Conservation (phyloP, 2,888 invertebrate species). For the Halictus ligatus region DNA sequence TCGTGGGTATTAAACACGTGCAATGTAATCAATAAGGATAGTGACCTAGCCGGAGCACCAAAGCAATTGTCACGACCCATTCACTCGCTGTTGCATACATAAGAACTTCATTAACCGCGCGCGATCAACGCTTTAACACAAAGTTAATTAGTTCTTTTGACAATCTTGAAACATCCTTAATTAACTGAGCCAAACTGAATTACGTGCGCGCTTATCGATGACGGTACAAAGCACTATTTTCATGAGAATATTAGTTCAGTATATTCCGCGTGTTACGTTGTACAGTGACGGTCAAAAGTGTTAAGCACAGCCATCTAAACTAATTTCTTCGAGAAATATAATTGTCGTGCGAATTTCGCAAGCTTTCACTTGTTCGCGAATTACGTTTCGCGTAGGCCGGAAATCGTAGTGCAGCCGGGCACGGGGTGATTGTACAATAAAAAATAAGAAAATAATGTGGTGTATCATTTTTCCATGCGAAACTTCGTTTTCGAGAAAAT, state of each 20-base stretch:
- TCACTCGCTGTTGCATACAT: neutral
- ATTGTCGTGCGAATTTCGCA: too few species aligned
- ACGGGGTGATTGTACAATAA: too few species aligned
- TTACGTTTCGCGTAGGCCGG: too few species aligned
- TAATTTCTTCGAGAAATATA: too few species aligned
- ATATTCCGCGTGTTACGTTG: neutral
- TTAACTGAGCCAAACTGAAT: neutral
- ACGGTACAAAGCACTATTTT: neutral
- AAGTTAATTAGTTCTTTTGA: neutral
- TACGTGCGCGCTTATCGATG: neutral
- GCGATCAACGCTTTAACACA: neutral
- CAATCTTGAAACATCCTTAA: neutral
- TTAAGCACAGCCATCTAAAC: too few species aligned
- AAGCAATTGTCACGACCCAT: conserved; percentile 6
- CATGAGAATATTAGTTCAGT: neutral
- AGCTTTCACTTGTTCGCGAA: too few species aligned
- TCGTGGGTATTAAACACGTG: conserved; percentile 3
- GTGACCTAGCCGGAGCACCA: neutral
- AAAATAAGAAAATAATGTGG: too few species aligned
- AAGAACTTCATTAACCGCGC: neutral
- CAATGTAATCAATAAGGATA: conserved; percentile 1
- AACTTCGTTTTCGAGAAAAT: too few species aligned
- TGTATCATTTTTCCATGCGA: too few species aligned
- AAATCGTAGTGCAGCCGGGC: too few species aligned
- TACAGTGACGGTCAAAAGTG: too few species aligned